Evolutionary conservation across 2,113 vertebrate genomes (phyloP).

Genomic region (Heteronetta atricapilla): DNA sequence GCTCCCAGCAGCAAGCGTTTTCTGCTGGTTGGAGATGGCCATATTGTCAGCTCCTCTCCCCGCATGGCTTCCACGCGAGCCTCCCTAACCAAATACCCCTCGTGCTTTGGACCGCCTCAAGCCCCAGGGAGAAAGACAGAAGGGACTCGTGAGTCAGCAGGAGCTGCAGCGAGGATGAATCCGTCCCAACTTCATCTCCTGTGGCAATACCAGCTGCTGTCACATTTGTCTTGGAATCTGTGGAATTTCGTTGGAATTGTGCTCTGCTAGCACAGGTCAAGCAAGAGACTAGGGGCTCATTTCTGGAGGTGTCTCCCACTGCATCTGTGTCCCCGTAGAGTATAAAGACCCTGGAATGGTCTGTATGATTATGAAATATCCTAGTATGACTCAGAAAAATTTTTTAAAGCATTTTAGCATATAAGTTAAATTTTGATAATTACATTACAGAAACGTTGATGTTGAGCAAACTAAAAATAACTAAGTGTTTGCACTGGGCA

Average conservation of each 20-base stretch:
- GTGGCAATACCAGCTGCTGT: slow-evolving; percentile 50
- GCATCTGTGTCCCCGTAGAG: background rate
- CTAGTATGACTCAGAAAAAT: background rate
- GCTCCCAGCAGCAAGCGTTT: background rate
- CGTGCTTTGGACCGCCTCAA: background rate
- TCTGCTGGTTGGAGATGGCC: background rate
- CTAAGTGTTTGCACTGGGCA: background rate
- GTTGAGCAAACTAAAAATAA: background rate
- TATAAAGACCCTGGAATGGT: too few species aligned
- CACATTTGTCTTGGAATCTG: background rate
- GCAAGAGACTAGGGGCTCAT: background rate
- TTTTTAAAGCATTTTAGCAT: background rate
- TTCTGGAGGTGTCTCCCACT: background rate
- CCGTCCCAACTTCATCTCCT: background rate
- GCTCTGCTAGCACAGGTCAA: background rate
- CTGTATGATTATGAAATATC: background rate
- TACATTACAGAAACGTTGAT: accelerated
- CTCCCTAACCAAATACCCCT: background rate
- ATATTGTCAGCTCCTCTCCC: background rate
- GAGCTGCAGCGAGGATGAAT: background rate
- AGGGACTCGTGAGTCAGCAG: slow-evolving; percentile 51
- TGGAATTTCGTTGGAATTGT: too few species aligned
- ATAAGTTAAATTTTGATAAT: background rate
- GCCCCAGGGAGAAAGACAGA: slow-evolving; percentile 34
- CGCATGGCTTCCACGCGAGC: background rate